Conservation (phyloP, 2,113 vertebrate genomes). For the Percina caprodes region DNA sequence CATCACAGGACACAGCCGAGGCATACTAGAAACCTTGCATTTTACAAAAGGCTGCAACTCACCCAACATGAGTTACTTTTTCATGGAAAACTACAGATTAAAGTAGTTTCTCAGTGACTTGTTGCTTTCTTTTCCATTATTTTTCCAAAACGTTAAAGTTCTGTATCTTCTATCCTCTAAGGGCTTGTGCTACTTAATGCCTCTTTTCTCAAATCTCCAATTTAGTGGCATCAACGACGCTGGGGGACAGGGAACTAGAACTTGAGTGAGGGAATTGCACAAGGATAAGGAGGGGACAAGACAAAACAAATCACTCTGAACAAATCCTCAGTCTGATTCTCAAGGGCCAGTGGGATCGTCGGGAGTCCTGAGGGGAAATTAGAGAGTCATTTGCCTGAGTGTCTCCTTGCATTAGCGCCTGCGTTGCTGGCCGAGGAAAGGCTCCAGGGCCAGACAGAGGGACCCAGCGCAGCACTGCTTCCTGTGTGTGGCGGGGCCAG, state of each 20-base stretch:
- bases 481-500: constrained; percentile 78
- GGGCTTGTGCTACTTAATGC: constrained; percentile 44
- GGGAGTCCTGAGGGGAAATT: constrained; percentile 74
- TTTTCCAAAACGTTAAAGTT: not conserved
- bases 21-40: not conserved
- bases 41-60: not conserved
- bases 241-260: constrained; percentile 65
- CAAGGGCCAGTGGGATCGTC: constrained; percentile 73
- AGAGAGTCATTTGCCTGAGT: constrained; percentile 71
- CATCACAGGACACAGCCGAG: constrained; percentile 30
- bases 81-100: not conserved
- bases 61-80: not conserved
- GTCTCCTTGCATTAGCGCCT: constrained; percentile 76
- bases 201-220: constrained; percentile 59
- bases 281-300: constrained; percentile 52
- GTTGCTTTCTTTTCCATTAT: constrained; percentile 1
- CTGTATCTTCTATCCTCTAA: constrained; percentile 30
- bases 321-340: constrained; percentile 79
- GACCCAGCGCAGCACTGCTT: constrained; percentile 63
- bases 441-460: constrained; percentile 70
- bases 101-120: constrained; percentile 4
- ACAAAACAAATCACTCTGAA: constrained; percentile 80
- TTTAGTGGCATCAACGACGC: constrained; percentile 29
- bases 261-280: constrained; percentile 66
- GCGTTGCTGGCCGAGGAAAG: constrained; percentile 41